Conservation (phyloP, 2,113 vertebrate genomes). For the Eretmochelys imbricata region DNA sequence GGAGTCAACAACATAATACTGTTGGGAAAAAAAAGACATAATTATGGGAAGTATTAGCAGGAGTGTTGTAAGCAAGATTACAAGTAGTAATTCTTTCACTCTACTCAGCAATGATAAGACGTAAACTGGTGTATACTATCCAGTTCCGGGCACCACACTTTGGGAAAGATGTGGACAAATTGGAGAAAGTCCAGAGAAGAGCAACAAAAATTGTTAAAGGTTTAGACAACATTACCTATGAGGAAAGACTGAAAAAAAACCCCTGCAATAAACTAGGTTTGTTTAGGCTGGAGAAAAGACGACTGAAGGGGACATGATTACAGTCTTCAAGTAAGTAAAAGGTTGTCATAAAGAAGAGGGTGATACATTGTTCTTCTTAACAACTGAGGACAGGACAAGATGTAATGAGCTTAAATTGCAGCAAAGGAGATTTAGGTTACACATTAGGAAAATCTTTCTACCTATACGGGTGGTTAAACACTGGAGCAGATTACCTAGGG, state of each 20-base stretch:
- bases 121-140: not conserved
- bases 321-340: not conserved
- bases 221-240: not conserved
- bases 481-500: not conserved
- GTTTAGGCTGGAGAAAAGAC: not conserved
- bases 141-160: not conserved
- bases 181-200: not conserved
- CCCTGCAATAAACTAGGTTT: not conserved
- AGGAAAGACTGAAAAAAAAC: not conserved
- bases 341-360: not conserved
- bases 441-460: not conserved
- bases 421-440: not conserved
- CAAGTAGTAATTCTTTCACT: not conserved
- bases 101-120: not conserved
- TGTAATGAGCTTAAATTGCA: not conserved
- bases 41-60: not conserved
- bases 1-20: not conserved
- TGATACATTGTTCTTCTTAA: not conserved
- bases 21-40: too few species aligned
- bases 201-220: not conserved
- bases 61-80: not conserved
- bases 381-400: not conserved
- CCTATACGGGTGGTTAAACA: not conserved
- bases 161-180: not conserved
- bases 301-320: not conserved